phyloP scores from a whole-genome alignment of 1,140 invertebrate species.

The Temnothorax curvispinosus region DNA sequence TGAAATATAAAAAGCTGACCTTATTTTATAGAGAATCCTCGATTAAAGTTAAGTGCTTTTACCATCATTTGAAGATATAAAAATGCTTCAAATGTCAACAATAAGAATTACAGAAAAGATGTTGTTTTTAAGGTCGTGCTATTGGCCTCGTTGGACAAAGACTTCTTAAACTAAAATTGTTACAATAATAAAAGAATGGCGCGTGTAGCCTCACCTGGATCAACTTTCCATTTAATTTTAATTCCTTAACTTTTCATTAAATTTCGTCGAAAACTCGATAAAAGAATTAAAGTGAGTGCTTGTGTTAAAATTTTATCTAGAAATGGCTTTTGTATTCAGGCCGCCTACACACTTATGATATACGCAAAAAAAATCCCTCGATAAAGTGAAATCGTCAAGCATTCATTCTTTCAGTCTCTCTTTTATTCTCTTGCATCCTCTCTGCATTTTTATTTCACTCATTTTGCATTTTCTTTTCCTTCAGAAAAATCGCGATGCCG shows the following conservation, averaged over 20 bases:
- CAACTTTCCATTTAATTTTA: not conserved
- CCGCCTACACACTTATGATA: not conserved
- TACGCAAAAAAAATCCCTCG: not conserved
- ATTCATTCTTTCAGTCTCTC: not conserved
- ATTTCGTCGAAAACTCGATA: not conserved
- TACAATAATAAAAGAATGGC: not conserved
- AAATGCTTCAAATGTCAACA: not conserved
- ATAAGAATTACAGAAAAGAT: not conserved
- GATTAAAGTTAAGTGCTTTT: not conserved
- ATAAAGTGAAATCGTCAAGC: conserved; percentile 22
- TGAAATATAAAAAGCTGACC: not conserved
- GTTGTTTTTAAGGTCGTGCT: not conserved
- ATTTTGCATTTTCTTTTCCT: not conserved
- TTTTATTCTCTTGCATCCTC: conserved; percentile 15
- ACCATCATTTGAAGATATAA: not conserved
- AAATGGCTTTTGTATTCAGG: not conserved
- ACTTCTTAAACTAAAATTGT: not conserved
- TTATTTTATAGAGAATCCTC: not conserved
- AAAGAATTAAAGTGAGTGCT: not conserved
- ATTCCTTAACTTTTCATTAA: not conserved
- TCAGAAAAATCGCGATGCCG: not conserved
- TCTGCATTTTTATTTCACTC: conserved; percentile 11
- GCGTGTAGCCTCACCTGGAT: not conserved
- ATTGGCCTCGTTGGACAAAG: not conserved
- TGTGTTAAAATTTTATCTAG: not conserved